A percentile compares a stretch with the other conserved stretches of the same genome.
Conservation (phyloP, 2,888 invertebrate species). For the Coelinius sp. region DNA sequence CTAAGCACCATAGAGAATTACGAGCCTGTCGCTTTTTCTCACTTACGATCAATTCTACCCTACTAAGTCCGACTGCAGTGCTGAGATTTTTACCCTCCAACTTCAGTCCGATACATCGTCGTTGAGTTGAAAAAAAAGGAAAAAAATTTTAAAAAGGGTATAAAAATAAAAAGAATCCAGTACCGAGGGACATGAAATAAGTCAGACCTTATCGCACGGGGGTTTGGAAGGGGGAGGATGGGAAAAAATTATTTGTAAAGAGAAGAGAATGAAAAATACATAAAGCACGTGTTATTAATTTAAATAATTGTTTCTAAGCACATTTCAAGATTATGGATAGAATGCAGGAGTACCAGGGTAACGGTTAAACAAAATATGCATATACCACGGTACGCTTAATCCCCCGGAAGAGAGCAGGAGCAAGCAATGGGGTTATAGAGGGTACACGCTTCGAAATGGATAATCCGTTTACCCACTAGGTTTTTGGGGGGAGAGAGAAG, state of each 20-base stretch:
- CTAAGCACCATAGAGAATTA: slow-evolving; percentile 28
- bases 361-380: slow-evolving; percentile 8
- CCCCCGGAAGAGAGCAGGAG: slow-evolving; percentile 3
- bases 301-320: slow-evolving; percentile 14
- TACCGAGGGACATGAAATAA: slow-evolving; percentile 1
- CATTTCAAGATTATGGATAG: slow-evolving; percentile 8
- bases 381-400: slow-evolving; percentile 6
- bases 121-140: slow-evolving; percentile 5
- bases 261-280: slow-evolving; percentile 1
- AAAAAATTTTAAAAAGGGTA: neutral
- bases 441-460: slow-evolving; percentile 9
- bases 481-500: neutral
- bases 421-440: slow-evolving; percentile 3
- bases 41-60: slow-evolving; percentile 24
- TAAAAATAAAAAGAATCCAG: neutral
- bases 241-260: neutral
- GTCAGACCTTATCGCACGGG: slow-evolving; percentile 8
- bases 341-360: neutral
- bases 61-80: slow-evolving; percentile 17
- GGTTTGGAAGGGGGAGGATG: neutral
- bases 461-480: slow-evolving; percentile 9
- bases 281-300: slow-evolving; percentile 13
- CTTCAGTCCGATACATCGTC: slow-evolving; percentile 24
- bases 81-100: slow-evolving; percentile 21
- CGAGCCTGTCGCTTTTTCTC: slow-evolving; percentile 27